Evolutionary conservation across 2,113 vertebrate genomes (phyloP).

Genomic region (Irena cyanogastra): DNA sequence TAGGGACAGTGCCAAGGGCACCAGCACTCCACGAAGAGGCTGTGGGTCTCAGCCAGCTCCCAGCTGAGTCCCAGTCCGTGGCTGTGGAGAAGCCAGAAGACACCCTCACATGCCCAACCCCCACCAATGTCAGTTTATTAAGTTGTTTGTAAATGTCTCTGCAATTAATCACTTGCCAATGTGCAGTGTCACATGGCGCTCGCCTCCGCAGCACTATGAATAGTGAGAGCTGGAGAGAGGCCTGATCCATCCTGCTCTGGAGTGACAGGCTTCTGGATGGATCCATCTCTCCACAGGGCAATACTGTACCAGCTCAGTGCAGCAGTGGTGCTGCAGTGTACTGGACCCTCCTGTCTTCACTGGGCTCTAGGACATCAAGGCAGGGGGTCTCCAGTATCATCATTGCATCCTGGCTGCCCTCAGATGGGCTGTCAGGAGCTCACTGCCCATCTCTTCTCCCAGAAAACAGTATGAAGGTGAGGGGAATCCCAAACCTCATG

Average conservation of each 20-base stretch:
- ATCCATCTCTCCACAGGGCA: not conserved
- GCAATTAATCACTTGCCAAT: not conserved
- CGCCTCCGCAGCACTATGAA: not conserved
- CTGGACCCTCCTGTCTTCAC: not conserved
- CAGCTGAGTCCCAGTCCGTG: not conserved
- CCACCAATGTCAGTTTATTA: not conserved
- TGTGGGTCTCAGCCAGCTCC: not conserved
- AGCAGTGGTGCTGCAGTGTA: not conserved
- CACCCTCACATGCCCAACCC: not conserved
- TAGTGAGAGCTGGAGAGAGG: not conserved
- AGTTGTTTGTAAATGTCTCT: constrained; percentile 1
- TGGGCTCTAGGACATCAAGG: fast-evolving
- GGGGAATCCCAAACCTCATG: not conserved
- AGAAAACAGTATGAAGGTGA: not conserved
- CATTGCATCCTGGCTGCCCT: not conserved
- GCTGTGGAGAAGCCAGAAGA: not conserved
- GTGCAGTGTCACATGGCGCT: not conserved
- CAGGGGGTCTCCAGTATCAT: no score
- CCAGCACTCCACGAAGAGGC: fast-evolving
- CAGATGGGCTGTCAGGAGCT: not conserved
- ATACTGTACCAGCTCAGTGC: not conserved
- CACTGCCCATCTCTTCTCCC: not conserved
- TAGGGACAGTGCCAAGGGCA: not conserved
- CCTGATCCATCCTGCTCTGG: not conserved
- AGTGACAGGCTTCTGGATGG: not conserved